These are phyloP conservation scores for Polypedilum pembai DNA, from an alignment of 1,140 invertebrate species.

Conservation along the genomic window DNA sequence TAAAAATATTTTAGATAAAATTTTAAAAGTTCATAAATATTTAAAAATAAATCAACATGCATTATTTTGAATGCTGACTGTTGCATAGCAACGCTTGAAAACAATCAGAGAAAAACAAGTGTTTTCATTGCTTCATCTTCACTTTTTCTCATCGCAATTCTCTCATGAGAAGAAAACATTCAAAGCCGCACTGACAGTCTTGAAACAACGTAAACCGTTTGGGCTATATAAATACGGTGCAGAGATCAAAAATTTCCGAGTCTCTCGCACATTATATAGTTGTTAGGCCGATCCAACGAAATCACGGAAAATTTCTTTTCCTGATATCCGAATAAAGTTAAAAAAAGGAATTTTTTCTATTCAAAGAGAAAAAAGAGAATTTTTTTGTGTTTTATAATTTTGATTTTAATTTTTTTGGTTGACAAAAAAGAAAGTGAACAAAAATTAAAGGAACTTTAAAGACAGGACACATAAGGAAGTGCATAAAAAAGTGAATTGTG, in stretches of 20 bases:
- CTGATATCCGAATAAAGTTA: not conserved
- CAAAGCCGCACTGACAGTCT: not conserved
- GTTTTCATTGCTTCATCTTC: not conserved
- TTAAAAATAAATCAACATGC: no score
- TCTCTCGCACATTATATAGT: slow-evolving; percentile 27
- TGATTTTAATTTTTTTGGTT: not conserved
- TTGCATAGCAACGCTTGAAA: no score
- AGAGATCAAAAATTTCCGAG: slow-evolving; percentile 26
- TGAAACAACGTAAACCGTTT: slow-evolving; percentile 15
- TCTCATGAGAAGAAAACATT: not conserved
- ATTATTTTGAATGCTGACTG: no score
- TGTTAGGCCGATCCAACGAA: slow-evolving; percentile 25
- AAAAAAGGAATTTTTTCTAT: slow-evolving; percentile 2
- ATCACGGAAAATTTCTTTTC: slow-evolving; percentile 18
- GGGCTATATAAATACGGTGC: slow-evolving; percentile 27
- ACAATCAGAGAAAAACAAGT: no score
- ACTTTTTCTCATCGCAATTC: not conserved
- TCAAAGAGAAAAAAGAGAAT: not conserved
- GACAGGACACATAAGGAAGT: not conserved
- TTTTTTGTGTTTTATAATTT: not conserved
- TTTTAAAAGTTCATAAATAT: no score
- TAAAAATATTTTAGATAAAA: no score
- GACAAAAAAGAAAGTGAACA: not conserved
- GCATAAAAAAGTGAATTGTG: not conserved
- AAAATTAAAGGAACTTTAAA: not conserved